Evolutionary conservation across 1,140 invertebrate genomes (phyloP), one percentile per base, ranked within the genome.

Genomic region (Bombus picipes): DNA sequence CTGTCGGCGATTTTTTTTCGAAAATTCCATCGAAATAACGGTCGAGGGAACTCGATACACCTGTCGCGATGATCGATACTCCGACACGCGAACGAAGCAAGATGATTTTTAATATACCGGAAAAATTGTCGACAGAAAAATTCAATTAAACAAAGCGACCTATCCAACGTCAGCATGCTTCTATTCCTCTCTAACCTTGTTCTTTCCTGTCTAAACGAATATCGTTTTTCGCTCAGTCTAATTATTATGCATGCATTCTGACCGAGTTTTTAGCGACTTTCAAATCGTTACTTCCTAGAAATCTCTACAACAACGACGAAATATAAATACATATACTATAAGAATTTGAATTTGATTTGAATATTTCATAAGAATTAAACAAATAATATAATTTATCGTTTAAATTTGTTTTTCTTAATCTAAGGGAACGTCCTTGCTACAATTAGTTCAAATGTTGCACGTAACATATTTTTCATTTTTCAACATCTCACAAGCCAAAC

Each of bases 371-470:
- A 37, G 34, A 37, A 37, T 37, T 37, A 37, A 37, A 37, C 3
- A 37, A 37, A 37, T 1, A 37, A 37, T 37, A 37, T 37, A 37
- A 37, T 37, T 37, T 3, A 8, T 53, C 47, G 47, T 53, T 53
- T 53, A 53, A 53, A 53, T 53, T 53, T 53, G 18, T 53, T 53
- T 53, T 22, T 18, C 18, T 53, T 53, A 22, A 6, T 53, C 6
- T 2, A 22, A 8, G 18, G 18, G 6, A 53, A 53, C 0, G 6
- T 53, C 0, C 5, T 53, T 6, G 0, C 6, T 53, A 53, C 47
- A 22, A 53, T 6, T 53, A 22, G 18, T 53, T 47, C 5, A 0
- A 34, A 0, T 34, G 34, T 34, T 34, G 34, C 34, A 34, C 34
- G 34, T 34, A 2, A 2, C 34, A 34, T 34, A n/a, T 34, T 34